Evolutionary conservation across 2,888 invertebrate genomes (phyloP).

Genomic region (Fragum sueziense): DNA sequence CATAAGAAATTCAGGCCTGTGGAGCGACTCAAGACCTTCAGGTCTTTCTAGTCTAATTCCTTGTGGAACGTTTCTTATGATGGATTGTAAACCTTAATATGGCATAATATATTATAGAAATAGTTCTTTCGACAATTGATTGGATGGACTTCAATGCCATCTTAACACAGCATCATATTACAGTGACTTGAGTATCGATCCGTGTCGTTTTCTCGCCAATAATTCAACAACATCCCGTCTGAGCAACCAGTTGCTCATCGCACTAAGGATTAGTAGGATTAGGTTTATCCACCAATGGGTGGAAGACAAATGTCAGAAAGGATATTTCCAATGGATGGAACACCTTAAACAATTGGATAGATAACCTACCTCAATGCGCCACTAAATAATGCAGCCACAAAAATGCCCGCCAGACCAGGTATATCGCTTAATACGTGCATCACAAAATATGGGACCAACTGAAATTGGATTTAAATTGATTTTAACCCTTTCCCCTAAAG

Average conservation of each 20-base stretch:
- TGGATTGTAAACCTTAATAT: neutral
- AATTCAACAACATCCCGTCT: too few species aligned
- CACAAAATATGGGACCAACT: constrained; percentile 62
- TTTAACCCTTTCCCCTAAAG: neutral
- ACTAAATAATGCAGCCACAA: constrained; percentile 66
- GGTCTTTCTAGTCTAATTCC: too few species aligned
- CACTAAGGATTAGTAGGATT: neutral
- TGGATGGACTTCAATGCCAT: neutral
- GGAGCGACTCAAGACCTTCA: too few species aligned
- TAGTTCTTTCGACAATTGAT: neutral
- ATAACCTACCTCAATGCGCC: constrained; percentile 62
- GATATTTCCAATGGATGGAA: neutral
- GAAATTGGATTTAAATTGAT: neutral
- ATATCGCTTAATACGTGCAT: constrained; percentile 58
- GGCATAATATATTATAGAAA: neutral
- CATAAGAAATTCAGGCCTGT: too few species aligned
- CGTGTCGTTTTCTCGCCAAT: neutral
- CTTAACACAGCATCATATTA: neutral
- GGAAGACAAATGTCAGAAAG: too few species aligned
- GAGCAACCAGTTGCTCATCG: neutral
- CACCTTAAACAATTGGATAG: too few species aligned
- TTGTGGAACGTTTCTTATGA: too few species aligned
- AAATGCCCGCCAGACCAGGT: constrained; percentile 66
- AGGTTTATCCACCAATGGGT: too few species aligned
- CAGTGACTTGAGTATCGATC: neutral